Evolutionary conservation across 2,797 vertebrate genomes (phyloP), one percentile per base, ranked within the genome.

Genomic region (Mionectes olivaceus): DNA sequence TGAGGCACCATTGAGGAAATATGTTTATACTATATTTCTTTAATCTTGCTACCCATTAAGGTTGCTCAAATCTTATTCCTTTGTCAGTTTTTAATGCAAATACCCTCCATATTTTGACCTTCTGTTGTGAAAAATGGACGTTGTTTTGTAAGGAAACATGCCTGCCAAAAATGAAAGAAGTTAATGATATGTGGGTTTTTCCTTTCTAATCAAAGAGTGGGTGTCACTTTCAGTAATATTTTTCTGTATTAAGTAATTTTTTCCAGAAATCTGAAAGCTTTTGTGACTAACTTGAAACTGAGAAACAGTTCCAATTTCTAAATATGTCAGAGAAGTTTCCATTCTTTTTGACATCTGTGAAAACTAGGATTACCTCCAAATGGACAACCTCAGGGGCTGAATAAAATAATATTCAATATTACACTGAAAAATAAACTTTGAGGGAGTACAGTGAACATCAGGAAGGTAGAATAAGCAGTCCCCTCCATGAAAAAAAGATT

Each of bases 331-430:
- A 90, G 35, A 57, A 91, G 18, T 5, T 59, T 79, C 47, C 50
- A 79, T 71, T 83, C 33, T 86, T 60, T 84, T 87, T 71, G 53
- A 11, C 81, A 89, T 80, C 92, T 89, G 30, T 80, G 60, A 22
- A 83, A 90, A 84, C 30, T 16, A 84, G 44, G 56, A 87, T 63
- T 83, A 60, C 27, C 57, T 90, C 83, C 81, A 95, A 93, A 94
- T 15, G 11, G 47, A 74, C 32, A 60, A 56, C 7, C 13, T 78
- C 63, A 35, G 53, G 13, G 35, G 10, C 14, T 3, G 0, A 89
- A 63, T 70, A 80, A 84, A 86, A 87, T 33, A 69, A 70, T 67
- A 76, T 35, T 89, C 37, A 89, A 30, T 64, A 71, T 53, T 43
- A 35, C 5, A 30, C 6, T 33, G 37, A 84, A 87, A 90, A 92